These are phyloP conservation scores for Drosophila paranaensis DNA, from an alignment of 2,888 invertebrate genomes.

Conservation along the genomic window DNA sequence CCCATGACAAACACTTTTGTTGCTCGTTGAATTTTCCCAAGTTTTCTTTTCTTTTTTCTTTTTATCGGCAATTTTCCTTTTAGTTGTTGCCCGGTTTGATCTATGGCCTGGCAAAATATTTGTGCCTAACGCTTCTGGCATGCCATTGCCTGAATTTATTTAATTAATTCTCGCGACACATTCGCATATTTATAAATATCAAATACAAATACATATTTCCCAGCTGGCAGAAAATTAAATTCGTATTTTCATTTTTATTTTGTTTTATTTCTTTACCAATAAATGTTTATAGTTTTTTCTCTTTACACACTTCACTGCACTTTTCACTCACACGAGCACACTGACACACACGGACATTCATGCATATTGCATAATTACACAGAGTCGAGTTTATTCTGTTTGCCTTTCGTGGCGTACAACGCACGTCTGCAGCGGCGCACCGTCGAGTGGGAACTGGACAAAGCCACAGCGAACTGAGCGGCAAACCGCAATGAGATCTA, in stretches of 20 bases:
- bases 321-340: slow-evolving; percentile 2
- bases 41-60: background rate
- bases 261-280: slow-evolving; percentile 21
- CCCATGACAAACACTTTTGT: slow-evolving; percentile 70
- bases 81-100: slow-evolving; percentile 46
- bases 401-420: slow-evolving; percentile 6
- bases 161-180: slow-evolving; percentile 47
- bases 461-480: slow-evolving; percentile 32
- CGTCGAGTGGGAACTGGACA: slow-evolving; percentile 74
- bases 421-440: slow-evolving; percentile 65
- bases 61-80: slow-evolving; percentile 22
- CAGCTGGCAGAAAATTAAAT: slow-evolving; percentile 48
- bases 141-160: slow-evolving; percentile 63
- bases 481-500: slow-evolving; percentile 21
- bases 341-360: slow-evolving; percentile 6
- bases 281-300: slow-evolving; percentile 20
- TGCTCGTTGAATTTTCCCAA: slow-evolving; percentile 21
- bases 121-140: slow-evolving; percentile 48
- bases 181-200: slow-evolving; percentile 35
- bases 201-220: slow-evolving; percentile 17
- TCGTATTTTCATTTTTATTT: slow-evolving; percentile 2
- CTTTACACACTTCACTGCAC: slow-evolving; percentile 43
- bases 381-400: background rate
- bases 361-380: slow-evolving; percentile 46
- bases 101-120: slow-evolving; percentile 60